Evolutionary conservation across 2,797 vertebrate genomes (phyloP).

Genomic region (Euphonia xanthogaster): DNA sequence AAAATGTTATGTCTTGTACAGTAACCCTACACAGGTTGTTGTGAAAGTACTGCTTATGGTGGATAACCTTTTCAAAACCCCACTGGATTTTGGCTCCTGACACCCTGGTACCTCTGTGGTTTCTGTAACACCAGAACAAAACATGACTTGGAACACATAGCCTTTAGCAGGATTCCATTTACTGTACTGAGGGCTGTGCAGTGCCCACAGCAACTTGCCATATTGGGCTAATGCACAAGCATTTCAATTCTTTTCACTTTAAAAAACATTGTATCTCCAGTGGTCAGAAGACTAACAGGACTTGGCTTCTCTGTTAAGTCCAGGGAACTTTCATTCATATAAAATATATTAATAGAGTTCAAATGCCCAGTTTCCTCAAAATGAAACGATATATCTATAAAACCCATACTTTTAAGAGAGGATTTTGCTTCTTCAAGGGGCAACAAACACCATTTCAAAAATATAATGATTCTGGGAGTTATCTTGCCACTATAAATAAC

Average conservation of each 20-base stretch:
- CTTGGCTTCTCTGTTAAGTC: neutral
- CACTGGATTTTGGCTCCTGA: neutral
- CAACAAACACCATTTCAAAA: neutral
- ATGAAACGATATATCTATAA: neutral
- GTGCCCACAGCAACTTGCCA: neutral
- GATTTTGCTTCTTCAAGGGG: neutral
- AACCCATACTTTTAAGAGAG: neutral
- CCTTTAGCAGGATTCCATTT: neutral
- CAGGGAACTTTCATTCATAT: neutral
- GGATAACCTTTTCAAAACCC: neutral
- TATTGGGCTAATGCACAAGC: neutral
- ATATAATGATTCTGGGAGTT: neutral
- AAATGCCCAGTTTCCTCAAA: neutral
- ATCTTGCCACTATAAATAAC: neutral
- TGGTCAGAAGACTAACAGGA: neutral
- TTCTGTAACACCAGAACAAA: neutral
- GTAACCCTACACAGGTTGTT: neutral
- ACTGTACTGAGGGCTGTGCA: neutral
- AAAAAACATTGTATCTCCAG: neutral
- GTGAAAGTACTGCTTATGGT: neutral
- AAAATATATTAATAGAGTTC: neutral
- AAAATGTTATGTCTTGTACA: neutral
- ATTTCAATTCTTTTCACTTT: neutral
- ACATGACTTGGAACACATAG: neutral
- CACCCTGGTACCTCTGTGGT: neutral